Evolutionary conservation across 2,888 invertebrate genomes (phyloP).

Genomic region (Acrobasis suavella): DNA sequence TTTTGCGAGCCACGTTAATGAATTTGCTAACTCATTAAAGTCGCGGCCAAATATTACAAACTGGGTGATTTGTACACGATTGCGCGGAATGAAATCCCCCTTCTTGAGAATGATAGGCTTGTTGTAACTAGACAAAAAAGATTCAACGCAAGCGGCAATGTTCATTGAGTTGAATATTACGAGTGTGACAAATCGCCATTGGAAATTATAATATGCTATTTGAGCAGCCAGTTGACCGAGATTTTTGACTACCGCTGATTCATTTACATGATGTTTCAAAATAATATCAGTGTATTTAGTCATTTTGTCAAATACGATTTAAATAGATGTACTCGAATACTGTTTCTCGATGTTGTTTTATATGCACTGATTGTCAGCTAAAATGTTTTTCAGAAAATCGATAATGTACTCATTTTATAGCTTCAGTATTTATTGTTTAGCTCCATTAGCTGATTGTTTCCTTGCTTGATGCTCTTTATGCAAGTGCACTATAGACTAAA

Average conservation of each 20-base stretch:
- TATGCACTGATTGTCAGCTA: slow-evolving; percentile 5
- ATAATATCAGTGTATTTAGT: slow-evolving; percentile 10
- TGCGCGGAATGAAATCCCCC: slow-evolving; percentile 40
- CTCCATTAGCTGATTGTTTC: slow-evolving; percentile 8
- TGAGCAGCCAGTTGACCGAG: slow-evolving; percentile 53
- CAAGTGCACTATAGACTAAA: background rate
- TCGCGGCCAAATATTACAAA: slow-evolving; percentile 52
- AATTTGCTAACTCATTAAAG: slow-evolving; percentile 42
- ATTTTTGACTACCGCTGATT: slow-evolving; percentile 33
- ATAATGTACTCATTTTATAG: background rate
- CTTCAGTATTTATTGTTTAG: background rate
- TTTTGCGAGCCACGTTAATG: slow-evolving; percentile 42
- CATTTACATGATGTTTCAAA: slow-evolving; percentile 7
- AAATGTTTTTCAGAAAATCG: background rate
- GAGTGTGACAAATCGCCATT: slow-evolving; percentile 57
- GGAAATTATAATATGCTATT: slow-evolving; percentile 57
- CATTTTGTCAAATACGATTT: background rate
- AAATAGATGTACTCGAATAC: background rate
- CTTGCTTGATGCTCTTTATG: slow-evolving; percentile 7
- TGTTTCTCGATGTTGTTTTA: background rate
- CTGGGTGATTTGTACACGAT: slow-evolving; percentile 40
- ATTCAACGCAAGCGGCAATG: slow-evolving; percentile 38
- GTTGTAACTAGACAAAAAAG: slow-evolving; percentile 48
- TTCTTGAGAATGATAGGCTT: slow-evolving; percentile 45
- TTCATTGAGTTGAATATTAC: slow-evolving; percentile 46